Conservation (phyloP, 2,888 invertebrate genomes). For the Synanthedon vespiformis region DNA sequence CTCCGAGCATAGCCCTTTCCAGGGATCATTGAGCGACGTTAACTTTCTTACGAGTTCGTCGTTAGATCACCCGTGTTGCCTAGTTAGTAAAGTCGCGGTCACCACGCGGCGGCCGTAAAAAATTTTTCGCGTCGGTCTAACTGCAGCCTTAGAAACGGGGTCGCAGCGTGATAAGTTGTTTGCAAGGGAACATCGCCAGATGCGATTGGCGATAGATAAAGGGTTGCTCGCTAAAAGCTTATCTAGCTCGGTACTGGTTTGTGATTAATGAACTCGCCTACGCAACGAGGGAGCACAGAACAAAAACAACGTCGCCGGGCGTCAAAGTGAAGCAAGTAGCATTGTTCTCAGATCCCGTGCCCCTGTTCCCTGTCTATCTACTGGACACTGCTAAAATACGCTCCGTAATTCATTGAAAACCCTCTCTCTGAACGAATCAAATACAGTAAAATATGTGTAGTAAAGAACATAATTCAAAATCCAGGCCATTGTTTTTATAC, state of each 20-base stretch:
- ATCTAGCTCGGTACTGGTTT: constrained; percentile 45
- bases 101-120: too few relatives aligned
- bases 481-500: too few relatives aligned
- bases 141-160: too few relatives aligned
- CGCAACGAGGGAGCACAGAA: constrained; percentile 27
- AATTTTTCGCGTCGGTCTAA: too few relatives aligned
- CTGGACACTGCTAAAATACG: constrained; percentile 1
- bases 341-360: constrained; percentile 35
- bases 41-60: too few relatives aligned
- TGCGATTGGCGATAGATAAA: constrained; percentile 31
- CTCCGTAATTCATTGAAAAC: not conserved
- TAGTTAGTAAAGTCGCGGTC: too few relatives aligned
- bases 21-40: too few relatives aligned
- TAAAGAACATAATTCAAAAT: too few relatives aligned
- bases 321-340: constrained; percentile 41
- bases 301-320: constrained; percentile 45
- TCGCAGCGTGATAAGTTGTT: constrained; percentile 7
- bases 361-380: constrained; percentile 20
- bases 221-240: constrained; percentile 36
- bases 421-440: too few relatives aligned
- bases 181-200: constrained; percentile 10
- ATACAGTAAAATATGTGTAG: too few relatives aligned
- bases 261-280: constrained; percentile 60
- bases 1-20: too few relatives aligned
- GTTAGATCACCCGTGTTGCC: too few relatives aligned